phyloP scores from a whole-genome alignment of 1,140 invertebrate genomes.

The Amphibalanus amphitrite region DNA sequence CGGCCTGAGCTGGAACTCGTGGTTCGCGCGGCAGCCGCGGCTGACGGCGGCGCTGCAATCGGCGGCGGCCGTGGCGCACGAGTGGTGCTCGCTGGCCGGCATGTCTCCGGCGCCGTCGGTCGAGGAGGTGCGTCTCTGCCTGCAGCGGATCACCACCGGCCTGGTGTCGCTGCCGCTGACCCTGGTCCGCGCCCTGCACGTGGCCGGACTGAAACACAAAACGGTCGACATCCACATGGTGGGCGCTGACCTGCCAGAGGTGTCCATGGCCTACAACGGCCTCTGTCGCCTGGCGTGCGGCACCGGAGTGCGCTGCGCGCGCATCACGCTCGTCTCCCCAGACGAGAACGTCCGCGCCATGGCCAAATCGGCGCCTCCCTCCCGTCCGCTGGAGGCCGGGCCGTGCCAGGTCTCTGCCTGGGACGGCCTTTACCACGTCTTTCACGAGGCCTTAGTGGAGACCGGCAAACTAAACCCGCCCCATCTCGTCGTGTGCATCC shows the following conservation, averaged over 20 bases:
- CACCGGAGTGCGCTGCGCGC: background rate
- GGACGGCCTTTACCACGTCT: background rate
- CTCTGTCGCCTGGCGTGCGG: background rate
- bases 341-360: background rate
- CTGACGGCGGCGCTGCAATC: background rate
- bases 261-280: background rate
- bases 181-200: background rate
- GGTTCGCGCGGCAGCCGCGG: background rate
- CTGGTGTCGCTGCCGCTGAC: background rate
- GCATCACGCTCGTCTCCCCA: background rate
- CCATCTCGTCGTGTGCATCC: background rate
- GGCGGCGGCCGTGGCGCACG: background rate
- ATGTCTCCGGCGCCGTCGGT: too few relatives aligned
- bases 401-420: background rate
- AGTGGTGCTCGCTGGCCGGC: constrained; percentile 24
- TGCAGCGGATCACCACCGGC: background rate
- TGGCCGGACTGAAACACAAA: background rate
- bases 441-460: background rate
- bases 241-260: background rate
- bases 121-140: background rate
- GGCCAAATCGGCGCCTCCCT: background rate
- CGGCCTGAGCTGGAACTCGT: background rate
- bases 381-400: background rate
- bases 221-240: background rate
- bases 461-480: background rate